These are phyloP conservation scores for Remorina albescens DNA, from an alignment of 2,797 vertebrate genomes.

Conservation along the genomic window DNA sequence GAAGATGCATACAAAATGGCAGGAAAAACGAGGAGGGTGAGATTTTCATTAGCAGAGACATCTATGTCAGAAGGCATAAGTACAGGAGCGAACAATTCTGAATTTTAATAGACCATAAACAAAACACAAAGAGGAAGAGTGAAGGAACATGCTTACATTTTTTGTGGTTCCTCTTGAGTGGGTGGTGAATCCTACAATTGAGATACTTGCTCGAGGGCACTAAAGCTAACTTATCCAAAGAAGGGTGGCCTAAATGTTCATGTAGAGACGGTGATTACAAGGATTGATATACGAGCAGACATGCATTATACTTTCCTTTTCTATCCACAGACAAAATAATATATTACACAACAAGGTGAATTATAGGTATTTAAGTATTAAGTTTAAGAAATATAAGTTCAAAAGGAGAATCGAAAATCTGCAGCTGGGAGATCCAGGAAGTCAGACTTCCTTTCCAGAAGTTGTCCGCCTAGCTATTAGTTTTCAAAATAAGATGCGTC, in stretches of 20 bases:
- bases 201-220: conserved; percentile 55
- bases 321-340: too few species aligned
- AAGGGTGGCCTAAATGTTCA: conserved; percentile 69
- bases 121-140: conserved; percentile 28
- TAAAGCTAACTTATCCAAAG: conserved; percentile 41
- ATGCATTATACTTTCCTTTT: too few species aligned
- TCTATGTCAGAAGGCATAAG: conserved; percentile 43
- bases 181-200: conserved; percentile 53
- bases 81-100: conserved; percentile 23
- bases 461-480: conserved; percentile 40
- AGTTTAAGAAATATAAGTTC: too few species aligned
- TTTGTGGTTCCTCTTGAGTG: conserved; percentile 46
- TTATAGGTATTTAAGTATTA: conserved; percentile 36
- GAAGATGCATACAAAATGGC: conserved; percentile 27
- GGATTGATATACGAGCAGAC: conserved; percentile 45
- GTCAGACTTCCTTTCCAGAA: conserved; percentile 38
- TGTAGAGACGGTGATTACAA: conserved; percentile 48
- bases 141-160: conserved; percentile 30
- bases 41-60: conserved; percentile 50
- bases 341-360: conserved; percentile 45
- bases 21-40: conserved; percentile 14
- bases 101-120: conserved; percentile 52
- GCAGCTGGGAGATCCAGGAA: conserved; percentile 11
- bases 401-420: conserved; percentile 51
- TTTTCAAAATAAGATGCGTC: conserved; percentile 66